phyloP scores from a whole-genome alignment of 1,140 invertebrate species.

The Drosophila lini region DNA sequence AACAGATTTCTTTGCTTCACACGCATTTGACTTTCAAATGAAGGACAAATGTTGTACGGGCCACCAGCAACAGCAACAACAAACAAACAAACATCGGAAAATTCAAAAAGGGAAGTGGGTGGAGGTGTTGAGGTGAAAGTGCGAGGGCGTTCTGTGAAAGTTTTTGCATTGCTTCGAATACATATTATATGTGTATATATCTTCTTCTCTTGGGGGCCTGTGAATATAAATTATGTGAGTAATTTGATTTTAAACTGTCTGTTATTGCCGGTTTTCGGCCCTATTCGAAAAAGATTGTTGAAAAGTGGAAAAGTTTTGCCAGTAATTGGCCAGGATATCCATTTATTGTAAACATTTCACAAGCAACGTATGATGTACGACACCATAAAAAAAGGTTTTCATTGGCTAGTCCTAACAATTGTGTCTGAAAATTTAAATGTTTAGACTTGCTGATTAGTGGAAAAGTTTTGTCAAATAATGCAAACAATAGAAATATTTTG shows the following conservation, averaged over 20 bases:
- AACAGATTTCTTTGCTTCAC: constrained; percentile 80
- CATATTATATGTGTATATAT: constrained; percentile 13
- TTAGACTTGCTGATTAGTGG: not conserved
- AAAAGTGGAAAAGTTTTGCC: constrained; percentile 50
- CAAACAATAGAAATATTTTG: too few species aligned
- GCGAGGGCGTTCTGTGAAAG: constrained; percentile 72
- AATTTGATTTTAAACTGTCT: constrained; percentile 79
- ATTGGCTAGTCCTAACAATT: not conserved
- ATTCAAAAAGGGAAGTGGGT: constrained; percentile 15
- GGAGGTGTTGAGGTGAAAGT: constrained; percentile 15
- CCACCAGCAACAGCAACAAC: constrained; percentile 56
- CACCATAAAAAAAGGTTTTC: not conserved
- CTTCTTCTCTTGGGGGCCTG: constrained; percentile 51
- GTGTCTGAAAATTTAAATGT: not conserved
- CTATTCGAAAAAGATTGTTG: constrained; percentile 32
- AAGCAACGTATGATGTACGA: constrained; percentile 1
- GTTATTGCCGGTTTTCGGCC: constrained; percentile 50
- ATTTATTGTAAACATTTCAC: constrained; percentile 25
- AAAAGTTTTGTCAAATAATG: not conserved
- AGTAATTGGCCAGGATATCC: constrained; percentile 32
- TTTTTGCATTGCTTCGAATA: constrained; percentile 67
- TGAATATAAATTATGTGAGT: constrained; percentile 80
- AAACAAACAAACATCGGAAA: constrained; percentile 60
- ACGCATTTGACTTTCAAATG: constrained; percentile 83
- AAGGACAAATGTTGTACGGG: constrained; percentile 79